Evolutionary conservation across 2,113 vertebrate genomes (phyloP), one percentile per base, ranked within the genome.

Genomic region (Chaetodon auriga): DNA sequence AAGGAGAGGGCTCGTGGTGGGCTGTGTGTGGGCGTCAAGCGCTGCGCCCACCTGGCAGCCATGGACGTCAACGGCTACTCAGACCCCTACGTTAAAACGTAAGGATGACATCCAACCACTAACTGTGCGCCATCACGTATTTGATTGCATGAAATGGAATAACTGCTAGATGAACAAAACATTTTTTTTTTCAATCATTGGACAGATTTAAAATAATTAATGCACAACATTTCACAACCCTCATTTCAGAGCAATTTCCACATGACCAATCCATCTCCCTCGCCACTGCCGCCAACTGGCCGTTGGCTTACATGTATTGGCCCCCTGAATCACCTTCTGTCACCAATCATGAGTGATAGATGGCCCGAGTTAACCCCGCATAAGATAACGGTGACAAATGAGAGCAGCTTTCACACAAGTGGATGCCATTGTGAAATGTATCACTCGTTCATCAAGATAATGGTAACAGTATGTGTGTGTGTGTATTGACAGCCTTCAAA

Each of bases 1-100:
- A 96, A 96, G 46, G 97, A 97, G 85, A 93, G 94, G 25, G 95
- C 94, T n/a, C 94, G 96, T 14, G 95, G 90, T 0, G 97, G 97
- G n/a, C 89, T 97, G 38, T 95, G 96, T 45, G 97, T 98, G 66
- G 96, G 96, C 19, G 96, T 98, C 15, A 86, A 96, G 6, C 96
- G 96, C 81, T 97, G 97, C 1, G 96, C 96, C 63, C 97, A 97
- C 84, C 93, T 98, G 76, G 97, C 96, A 3, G 97, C 97, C 63
- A 97, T 98, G 97, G 97, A 98, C 0, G 96, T 97, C 92, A 97
- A 97, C 0, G 97, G 97, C 82, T 97, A 95, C 91, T 98, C 97
- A 0, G 97, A 98, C 81, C 96, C 97, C 85, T 97, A 97, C 1
- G 97, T 97, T 63, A 97, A 98, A 95, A 97, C 95, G 96, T 97